Percentiles rank a stretch among this genome's conserved stretches.
Evolutionary conservation across 2,797 vertebrate genomes (phyloP).

Genomic region (Eospalax fontanierii): DNA sequence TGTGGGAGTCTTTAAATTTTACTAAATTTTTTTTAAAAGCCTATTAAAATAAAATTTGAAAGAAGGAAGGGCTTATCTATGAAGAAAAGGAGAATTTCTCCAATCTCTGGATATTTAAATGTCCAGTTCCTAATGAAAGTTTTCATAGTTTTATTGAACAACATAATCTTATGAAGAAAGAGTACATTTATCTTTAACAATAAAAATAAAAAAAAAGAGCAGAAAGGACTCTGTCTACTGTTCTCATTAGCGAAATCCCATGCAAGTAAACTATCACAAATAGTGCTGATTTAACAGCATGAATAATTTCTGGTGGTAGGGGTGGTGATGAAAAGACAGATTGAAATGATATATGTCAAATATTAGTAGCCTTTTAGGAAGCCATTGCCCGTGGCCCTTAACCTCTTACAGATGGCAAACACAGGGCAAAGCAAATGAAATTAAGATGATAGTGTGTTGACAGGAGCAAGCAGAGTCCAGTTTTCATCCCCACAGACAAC

Average conservation of each 20-base stretch:
- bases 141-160: background rate
- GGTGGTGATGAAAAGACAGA: constrained; percentile 81
- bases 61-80: background rate
- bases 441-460: constrained; percentile 96
- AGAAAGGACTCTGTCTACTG: background rate
- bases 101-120: background rate
- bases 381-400: constrained; percentile 90
- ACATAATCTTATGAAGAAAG: background rate
- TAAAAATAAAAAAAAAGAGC: constrained; percentile 9
- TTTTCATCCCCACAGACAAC: constrained; percentile 94
- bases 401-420: constrained; percentile 93
- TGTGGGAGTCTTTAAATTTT: background rate
- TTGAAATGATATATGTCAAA: constrained; percentile 93
- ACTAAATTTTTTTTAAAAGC: background rate
- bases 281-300: constrained; percentile 23
- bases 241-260: constrained; percentile 79
- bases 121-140: constrained; percentile 5
- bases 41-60: constrained; percentile 58
- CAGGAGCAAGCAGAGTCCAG: constrained; percentile 93
- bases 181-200: background rate
- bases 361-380: constrained; percentile 88
- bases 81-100: background rate
- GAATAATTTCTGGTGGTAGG: background rate
- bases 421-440: constrained; percentile 93
- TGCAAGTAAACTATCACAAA: constrained; percentile 74